These are phyloP conservation scores for Molossus alvarezi DNA, from an alignment of 2,797 vertebrate genomes.

Conservation along the genomic window DNA sequence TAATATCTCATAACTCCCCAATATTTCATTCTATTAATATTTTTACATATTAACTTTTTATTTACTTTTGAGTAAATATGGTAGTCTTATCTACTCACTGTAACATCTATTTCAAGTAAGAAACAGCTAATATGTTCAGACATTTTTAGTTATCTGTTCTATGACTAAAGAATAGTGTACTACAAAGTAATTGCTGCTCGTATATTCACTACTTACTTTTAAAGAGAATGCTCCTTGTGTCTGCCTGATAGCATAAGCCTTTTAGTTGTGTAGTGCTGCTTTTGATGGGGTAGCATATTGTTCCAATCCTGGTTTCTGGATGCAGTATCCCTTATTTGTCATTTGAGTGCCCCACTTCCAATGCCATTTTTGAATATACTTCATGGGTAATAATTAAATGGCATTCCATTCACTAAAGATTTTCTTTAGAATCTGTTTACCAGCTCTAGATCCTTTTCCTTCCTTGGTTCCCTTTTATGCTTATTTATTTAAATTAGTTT, in stretches of 20 bases:
- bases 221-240: not conserved
- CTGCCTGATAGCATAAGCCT: not conserved
- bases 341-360: not conserved
- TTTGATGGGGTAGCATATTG: not conserved
- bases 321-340: not conserved
- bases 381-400: not conserved
- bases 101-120: not conserved
- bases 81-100: not conserved
- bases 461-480: conserved; percentile 5
- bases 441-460: not conserved
- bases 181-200: not conserved
- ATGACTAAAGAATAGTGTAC: not conserved
- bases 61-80: conserved; percentile 6
- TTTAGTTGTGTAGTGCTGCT: not conserved
- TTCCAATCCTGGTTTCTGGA: conserved; percentile 22
- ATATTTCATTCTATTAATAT: not conserved
- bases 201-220: conserved; percentile 9
- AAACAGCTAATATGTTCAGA: not conserved
- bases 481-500: conserved; percentile 56
- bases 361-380: not conserved
- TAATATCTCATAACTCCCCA: not conserved
- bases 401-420: not conserved
- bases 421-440: not conserved
- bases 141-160: not conserved
- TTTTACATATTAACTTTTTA: not conserved